Percentiles rank a stretch among this genome's conserved stretches.
Evolutionary conservation across 2,113 vertebrate species (phyloP).

Genomic region (Crotalus viridis): DNA sequence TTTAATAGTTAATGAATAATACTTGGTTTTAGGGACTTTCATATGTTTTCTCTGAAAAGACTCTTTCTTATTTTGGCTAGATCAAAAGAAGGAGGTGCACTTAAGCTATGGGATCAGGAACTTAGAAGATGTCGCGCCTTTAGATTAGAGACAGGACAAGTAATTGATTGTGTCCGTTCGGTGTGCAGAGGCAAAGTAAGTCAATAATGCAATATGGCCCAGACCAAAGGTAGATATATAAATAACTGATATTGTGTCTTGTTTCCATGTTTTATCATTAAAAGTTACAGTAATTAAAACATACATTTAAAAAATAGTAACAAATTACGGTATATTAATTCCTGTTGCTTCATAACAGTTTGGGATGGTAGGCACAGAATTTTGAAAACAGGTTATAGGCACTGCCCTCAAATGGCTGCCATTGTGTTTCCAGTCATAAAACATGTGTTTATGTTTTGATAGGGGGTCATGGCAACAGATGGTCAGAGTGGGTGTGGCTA

Average conservation of each 20-base stretch:
- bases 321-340: neutral
- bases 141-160: slow-evolving; percentile 91
- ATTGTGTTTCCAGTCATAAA: neutral
- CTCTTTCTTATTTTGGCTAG: slow-evolving; percentile 71
- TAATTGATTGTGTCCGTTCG: slow-evolving; percentile 89
- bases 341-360: neutral
- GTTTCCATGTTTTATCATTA: neutral
- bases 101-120: slow-evolving; percentile 98
- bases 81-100: slow-evolving; percentile 94
- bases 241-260: neutral
- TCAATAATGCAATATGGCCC: neutral
- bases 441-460: neutral
- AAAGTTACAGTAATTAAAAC: neutral
- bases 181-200: slow-evolving; percentile 94
- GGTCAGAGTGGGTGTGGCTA: neutral
- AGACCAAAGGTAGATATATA: neutral
- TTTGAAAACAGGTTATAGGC: neutral
- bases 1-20: neutral
- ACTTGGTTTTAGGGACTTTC: slow-evolving; percentile 53
- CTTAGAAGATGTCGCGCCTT: slow-evolving; percentile 97
- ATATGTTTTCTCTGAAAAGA: slow-evolving; percentile 90
- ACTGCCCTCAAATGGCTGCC: neutral
- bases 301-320: neutral
- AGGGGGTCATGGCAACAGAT: neutral
- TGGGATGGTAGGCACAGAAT: neutral